A percentile compares a stretch with the other conserved stretches of the same genome.
Evolutionary conservation across 2,797 vertebrate genomes (phyloP).

Genomic region (Pseudochirops cupreus): DNA sequence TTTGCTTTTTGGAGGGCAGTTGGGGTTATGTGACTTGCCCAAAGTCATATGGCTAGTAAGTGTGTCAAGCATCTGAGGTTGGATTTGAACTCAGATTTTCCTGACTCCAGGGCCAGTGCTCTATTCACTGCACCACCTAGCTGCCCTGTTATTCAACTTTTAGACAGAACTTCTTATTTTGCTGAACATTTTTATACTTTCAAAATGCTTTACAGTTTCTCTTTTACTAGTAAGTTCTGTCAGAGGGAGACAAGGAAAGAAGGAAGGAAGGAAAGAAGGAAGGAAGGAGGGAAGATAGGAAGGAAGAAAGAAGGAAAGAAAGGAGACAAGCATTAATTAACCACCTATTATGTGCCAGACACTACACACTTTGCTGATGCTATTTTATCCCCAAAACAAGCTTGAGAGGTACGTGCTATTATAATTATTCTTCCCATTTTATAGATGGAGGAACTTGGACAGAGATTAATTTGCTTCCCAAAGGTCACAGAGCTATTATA

Average conservation of each 20-base stretch:
- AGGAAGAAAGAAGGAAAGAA: too few species aligned
- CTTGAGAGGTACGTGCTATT: background rate
- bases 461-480: background rate
- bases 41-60: too few species aligned
- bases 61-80: too few species aligned
- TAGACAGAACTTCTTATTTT: constrained; percentile 25
- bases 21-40: too few species aligned
- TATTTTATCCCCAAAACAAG: background rate
- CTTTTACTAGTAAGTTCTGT: constrained; percentile 42
- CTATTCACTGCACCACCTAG: too few species aligned
- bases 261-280: too few species aligned
- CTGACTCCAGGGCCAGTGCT: too few species aligned
- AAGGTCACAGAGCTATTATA: background rate
- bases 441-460: background rate
- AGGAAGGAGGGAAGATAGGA: too few species aligned
- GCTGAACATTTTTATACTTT: constrained; percentile 34
- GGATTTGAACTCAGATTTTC: too few species aligned
- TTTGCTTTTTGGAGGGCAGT: too few species aligned
- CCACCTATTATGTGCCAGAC: background rate
- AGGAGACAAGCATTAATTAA: background rate
- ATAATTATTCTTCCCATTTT: background rate
- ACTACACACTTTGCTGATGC: background rate
- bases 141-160: too few species aligned
- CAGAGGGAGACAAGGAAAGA: constrained; percentile 15
- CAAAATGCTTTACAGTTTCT: background rate